These are phyloP conservation scores for Buceros bicornis DNA, from an alignment of 2,797 vertebrate genomes.

Conservation along the genomic window DNA sequence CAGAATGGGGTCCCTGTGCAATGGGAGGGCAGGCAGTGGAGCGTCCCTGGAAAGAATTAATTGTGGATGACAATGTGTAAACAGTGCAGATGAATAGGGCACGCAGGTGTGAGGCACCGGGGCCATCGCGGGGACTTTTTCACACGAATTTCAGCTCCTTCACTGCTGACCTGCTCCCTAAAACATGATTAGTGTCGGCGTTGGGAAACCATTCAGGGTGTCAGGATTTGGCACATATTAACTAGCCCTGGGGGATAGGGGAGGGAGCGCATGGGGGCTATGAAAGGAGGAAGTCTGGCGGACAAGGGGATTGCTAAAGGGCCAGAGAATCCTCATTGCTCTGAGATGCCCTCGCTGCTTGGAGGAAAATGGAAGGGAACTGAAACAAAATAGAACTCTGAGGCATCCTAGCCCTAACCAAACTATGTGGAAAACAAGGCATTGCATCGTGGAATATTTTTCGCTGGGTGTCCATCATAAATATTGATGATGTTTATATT, in stretches of 20 bases:
- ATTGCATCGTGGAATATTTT: background rate
- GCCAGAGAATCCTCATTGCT: slow-evolving; percentile 59
- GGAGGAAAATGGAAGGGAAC: slow-evolving; percentile 1
- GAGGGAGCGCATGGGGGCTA: slow-evolving; percentile 51
- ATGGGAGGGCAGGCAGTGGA: slow-evolving; percentile 83
- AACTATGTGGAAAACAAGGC: slow-evolving; percentile 6
- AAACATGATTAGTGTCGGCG: slow-evolving; percentile 77
- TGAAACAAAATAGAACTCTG: background rate
- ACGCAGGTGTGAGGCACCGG: slow-evolving; percentile 94
- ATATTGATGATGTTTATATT: slow-evolving; percentile 31
- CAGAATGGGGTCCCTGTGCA: slow-evolving; percentile 89
- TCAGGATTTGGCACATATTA: slow-evolving; percentile 80
- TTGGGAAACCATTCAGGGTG: slow-evolving; percentile 78
- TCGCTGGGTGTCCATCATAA: background rate
- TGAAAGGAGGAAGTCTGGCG: slow-evolving; percentile 76
- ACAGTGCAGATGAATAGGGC: slow-evolving; percentile 94
- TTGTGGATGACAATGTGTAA: slow-evolving; percentile 99
- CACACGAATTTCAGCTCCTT: slow-evolving; percentile 85
- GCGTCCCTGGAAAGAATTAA: slow-evolving; percentile 90
- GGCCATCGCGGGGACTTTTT: slow-evolving; percentile 88
- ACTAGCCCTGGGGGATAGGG: slow-evolving; percentile 58
- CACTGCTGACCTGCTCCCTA: slow-evolving; percentile 81
- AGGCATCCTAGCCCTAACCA: background rate
- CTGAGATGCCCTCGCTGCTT: background rate
- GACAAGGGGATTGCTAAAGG: slow-evolving; percentile 68